phyloP scores from a whole-genome alignment of 2,888 invertebrate species.

The Phyllotreta striolata region DNA sequence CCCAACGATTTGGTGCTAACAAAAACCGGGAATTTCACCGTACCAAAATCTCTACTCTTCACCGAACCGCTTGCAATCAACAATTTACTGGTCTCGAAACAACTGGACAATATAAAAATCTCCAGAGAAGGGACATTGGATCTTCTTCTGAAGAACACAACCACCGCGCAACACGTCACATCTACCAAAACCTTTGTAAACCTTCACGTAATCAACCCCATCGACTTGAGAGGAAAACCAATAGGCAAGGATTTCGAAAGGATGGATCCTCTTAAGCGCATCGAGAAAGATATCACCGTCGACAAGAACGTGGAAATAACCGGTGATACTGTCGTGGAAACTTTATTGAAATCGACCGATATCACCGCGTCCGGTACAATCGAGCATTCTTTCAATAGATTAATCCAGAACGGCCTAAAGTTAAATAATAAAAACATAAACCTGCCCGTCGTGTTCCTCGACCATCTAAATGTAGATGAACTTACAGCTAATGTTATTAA shows the following conservation, averaged over 20 bases:
- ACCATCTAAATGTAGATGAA: slow-evolving; percentile 52
- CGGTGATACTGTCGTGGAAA: slow-evolving; percentile 62
- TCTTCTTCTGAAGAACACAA: slow-evolving; percentile 59
- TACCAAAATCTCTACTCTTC: slow-evolving; percentile 62
- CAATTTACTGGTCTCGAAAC: slow-evolving; percentile 57
- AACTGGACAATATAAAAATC: slow-evolving; percentile 63
- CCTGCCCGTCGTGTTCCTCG: slow-evolving; percentile 55
- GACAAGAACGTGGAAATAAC: slow-evolving; percentile 60
- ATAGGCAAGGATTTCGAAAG: slow-evolving; percentile 58
- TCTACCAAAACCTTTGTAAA: slow-evolving; percentile 61
- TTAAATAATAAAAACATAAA: slow-evolving; percentile 53
- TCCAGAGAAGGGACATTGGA: slow-evolving; percentile 57
- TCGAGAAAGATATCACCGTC: slow-evolving; percentile 60
- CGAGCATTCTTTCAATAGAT: slow-evolving; percentile 52
- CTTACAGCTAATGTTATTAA: slow-evolving; percentile 61
- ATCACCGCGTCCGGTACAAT: slow-evolving; percentile 47
- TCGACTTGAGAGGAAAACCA: slow-evolving; percentile 61
- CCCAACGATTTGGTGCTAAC: slow-evolving; percentile 58
- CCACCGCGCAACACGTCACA: slow-evolving; percentile 59
- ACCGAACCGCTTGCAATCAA: slow-evolving; percentile 56
- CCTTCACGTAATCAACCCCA: slow-evolving; percentile 60
- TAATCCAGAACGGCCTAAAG: slow-evolving; percentile 55
- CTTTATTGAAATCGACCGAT: slow-evolving; percentile 56
- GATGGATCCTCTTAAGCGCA: slow-evolving; percentile 61
- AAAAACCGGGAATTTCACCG: slow-evolving; percentile 57